Evolutionary conservation across 2,797 vertebrate species (phyloP), one percentile per base, ranked within the genome.

Genomic region (Galaxias olidus): DNA sequence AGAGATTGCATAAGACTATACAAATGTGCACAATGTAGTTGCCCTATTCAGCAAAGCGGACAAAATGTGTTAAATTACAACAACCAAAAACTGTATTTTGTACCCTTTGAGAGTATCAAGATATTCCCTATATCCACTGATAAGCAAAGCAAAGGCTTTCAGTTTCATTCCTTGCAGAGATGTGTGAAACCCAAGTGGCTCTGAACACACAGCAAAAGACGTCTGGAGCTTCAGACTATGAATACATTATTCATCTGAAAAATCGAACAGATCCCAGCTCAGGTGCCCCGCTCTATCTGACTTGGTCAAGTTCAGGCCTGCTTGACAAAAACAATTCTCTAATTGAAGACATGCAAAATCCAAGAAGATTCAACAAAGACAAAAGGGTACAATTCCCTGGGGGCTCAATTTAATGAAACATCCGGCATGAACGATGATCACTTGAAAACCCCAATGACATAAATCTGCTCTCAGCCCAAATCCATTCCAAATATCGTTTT

Each of bases 211-310:
- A 83, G 76, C 47, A 69, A 81, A 75, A 74, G 56, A 10, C 10
- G 71, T 81, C 84, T 78, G 75, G 73, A 75, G 79, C 78, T 63
- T 78, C 72, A 76, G 68, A 86, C 73, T 59, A 66, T 77, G 75
- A 86, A 86, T 83, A 78, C 79, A 87, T 87, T 84, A 89, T 88
- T 88, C 84, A 87, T 84, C 74, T 79, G 79, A 79, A 73, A 80
- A 82, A 81, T 84, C 74, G 74, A 69, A 80, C 43, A 43, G 69
- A 72, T 44, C 46, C 77, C 69, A 76, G 72, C 65, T 45, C 43
- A 30, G 61, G 63, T 48, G 55, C 61, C 59, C 64, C 68, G 69
- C 75, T 76, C 19, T 49, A 71, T 80, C 70, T 77, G 73, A 75
- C 64, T 44, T 68, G 78, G 72, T 68, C 76, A 69, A 73, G 68